These are phyloP conservation scores for Bembecia ichneumoniformis DNA, from an alignment of 2,888 invertebrate species.

Conservation along the genomic window DNA sequence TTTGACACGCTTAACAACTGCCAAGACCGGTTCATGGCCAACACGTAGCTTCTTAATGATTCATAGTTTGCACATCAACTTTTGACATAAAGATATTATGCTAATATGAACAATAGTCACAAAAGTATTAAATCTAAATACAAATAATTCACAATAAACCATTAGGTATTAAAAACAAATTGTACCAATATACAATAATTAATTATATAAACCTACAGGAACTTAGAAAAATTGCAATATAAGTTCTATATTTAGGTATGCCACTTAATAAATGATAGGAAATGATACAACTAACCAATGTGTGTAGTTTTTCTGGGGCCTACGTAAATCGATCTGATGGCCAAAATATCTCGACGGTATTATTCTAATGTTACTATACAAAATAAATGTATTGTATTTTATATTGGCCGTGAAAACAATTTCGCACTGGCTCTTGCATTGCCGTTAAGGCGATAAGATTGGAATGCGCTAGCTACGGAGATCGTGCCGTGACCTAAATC, in stretches of 20 bases:
- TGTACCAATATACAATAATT: constrained; percentile 63
- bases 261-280: constrained; percentile 61
- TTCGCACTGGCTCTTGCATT: constrained; percentile 36
- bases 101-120: constrained; percentile 46
- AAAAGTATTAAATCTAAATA: constrained; percentile 57
- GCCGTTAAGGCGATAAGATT: constrained; percentile 39
- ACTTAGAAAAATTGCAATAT: constrained; percentile 72
- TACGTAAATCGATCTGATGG: constrained; percentile 24
- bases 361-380: constrained; percentile 39
- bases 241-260: constrained; percentile 71
- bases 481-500: constrained; percentile 4
- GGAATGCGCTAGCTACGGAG: constrained; percentile 61
- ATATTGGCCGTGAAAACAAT: constrained; percentile 49
- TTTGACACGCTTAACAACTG: too few relatives aligned
- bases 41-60: too few relatives aligned
- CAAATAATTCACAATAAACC: constrained; percentile 69
- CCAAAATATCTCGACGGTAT: constrained; percentile 38
- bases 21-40: too few relatives aligned
- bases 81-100: constrained; percentile 32
- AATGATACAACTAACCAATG: constrained; percentile 40
- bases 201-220: constrained; percentile 71
- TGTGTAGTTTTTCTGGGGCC: constrained; percentile 23
- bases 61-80: too few relatives aligned
- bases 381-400: constrained; percentile 41
- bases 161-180: constrained; percentile 64